Conservation (phyloP, 2,888 invertebrate genomes). For the Microctonus brassicae region DNA sequence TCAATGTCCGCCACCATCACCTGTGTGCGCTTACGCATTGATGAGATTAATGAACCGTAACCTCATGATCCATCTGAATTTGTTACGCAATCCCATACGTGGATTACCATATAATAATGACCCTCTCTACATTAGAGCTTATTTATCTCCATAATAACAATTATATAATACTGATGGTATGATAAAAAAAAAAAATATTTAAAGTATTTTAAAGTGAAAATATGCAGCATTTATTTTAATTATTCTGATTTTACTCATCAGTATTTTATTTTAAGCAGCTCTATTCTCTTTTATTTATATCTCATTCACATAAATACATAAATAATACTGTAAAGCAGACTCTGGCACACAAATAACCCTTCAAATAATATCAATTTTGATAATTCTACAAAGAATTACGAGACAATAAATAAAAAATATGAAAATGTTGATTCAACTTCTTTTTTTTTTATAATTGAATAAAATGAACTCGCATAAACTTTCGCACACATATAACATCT, state of each 20-base stretch:
- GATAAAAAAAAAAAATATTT: too few relatives aligned
- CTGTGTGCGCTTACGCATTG: slow-evolving; percentile 24
- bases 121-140: slow-evolving; percentile 28
- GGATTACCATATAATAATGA: slow-evolving; percentile 53
- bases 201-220: too few relatives aligned
- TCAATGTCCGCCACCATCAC: slow-evolving; percentile 11
- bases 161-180: too few relatives aligned
- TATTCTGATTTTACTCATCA: too few relatives aligned
- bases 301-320: neutral
- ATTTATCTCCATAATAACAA: too few relatives aligned
- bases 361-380: neutral
- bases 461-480: neutral
- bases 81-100: slow-evolving; percentile 37
- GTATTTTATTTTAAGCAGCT: too few relatives aligned
- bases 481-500: neutral
- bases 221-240: too few relatives aligned
- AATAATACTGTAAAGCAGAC: neutral
- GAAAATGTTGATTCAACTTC: neutral
- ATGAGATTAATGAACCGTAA: slow-evolving; percentile 54
- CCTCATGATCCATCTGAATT: slow-evolving; percentile 48
- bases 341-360: neutral
- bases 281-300: too few relatives aligned
- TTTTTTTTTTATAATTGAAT: neutral
- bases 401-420: neutral
- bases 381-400: neutral